These are phyloP conservation scores for Scortum barcoo DNA, from an alignment of 2,113 vertebrate species.

Conservation along the genomic window DNA sequence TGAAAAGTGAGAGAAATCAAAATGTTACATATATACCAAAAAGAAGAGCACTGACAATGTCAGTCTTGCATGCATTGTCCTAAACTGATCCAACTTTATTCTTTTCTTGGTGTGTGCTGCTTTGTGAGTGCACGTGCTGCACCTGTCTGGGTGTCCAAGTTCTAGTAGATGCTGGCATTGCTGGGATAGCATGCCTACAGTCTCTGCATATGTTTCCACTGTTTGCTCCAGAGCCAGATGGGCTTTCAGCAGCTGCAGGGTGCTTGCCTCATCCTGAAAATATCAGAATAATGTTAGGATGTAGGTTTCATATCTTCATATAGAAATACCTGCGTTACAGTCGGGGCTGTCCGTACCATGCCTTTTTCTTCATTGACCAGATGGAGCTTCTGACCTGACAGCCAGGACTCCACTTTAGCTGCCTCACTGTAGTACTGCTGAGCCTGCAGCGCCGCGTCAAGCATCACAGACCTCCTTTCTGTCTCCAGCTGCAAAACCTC, in stretches of 20 bases:
- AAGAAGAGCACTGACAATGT: neutral
- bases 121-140: neutral
- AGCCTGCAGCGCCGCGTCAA: conserved; percentile 87
- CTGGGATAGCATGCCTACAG: conserved; percentile 90
- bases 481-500: conserved; percentile 88
- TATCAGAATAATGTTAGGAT: neutral
- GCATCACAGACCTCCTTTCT: conserved; percentile 85
- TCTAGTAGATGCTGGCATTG: conserved; percentile 90
- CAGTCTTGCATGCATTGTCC: neutral
- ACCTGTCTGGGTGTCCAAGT: conserved; percentile 93
- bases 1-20: neutral
- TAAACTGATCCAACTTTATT: neutral
- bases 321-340: neutral
- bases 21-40: conserved; percentile 12
- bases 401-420: conserved; percentile 92
- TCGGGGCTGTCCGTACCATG: conserved; percentile 81
- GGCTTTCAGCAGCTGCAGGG: conserved; percentile 92
- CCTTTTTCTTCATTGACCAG: conserved; percentile 93
- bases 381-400: conserved; percentile 93
- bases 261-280: conserved; percentile 89
- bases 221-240: conserved; percentile 92
- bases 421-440: conserved; percentile 94
- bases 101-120: neutral
- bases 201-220: conserved; percentile 91
- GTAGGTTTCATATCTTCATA: neutral